These are phyloP conservation scores for Dynastes tityus DNA, from an alignment of 2,888 invertebrate species.

Conservation along the genomic window DNA sequence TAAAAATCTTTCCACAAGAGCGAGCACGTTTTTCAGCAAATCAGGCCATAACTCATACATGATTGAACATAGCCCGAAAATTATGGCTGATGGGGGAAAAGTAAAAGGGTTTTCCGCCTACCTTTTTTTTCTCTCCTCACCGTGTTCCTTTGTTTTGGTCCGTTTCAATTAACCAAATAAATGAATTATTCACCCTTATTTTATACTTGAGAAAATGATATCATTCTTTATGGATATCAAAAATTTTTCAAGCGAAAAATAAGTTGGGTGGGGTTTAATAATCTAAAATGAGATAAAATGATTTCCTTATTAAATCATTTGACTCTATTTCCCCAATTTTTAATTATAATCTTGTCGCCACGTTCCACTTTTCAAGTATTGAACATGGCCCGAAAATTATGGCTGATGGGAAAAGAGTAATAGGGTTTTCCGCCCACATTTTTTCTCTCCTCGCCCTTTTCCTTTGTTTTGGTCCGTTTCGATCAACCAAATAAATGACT, in stretches of 20 bases:
- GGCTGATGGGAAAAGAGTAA: not conserved
- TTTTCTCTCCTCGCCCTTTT: not conserved
- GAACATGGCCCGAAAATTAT: slow-evolving; percentile 29
- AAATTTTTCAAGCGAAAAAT: no score
- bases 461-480: not conserved
- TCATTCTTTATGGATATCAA: no score
- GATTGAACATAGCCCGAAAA: slow-evolving; percentile 31
- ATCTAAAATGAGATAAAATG: no score
- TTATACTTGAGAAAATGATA: not conserved
- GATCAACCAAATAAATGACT: slow-evolving; percentile 20
- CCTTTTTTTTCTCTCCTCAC: not conserved
- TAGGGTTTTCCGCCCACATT: not conserved
- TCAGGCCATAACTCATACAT: slow-evolving; percentile 35
- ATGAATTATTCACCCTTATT: slow-evolving; percentile 27
- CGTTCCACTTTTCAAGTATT: not conserved
- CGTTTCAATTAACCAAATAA: slow-evolving; percentile 16
- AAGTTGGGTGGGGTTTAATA: no score
- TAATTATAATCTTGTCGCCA: not conserved
- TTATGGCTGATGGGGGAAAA: slow-evolving; percentile 5
- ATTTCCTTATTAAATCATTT: no score
- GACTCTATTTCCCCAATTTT: no score
- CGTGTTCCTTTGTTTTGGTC: not conserved
- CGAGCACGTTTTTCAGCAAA: slow-evolving; percentile 35
- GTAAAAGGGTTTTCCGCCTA: no score
- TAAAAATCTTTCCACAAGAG: slow-evolving; percentile 23